phyloP scores from a whole-genome alignment of 2,797 vertebrate genomes.

The Peromyscus eremicus region DNA sequence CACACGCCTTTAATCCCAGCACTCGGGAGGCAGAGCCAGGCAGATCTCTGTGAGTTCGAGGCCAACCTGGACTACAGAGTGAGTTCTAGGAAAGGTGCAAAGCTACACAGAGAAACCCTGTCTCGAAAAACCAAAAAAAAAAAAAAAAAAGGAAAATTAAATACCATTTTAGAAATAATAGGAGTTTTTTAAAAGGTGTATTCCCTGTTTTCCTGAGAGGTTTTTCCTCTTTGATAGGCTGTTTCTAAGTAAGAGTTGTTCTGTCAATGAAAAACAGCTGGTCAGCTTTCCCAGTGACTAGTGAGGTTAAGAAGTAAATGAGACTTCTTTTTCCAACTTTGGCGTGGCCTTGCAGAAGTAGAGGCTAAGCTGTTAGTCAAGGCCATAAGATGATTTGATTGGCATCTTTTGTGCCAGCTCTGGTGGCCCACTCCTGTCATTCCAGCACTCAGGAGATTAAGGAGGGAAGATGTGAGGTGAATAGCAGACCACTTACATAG shows the following conservation, averaged over 20 bases:
- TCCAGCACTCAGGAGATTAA: neutral
- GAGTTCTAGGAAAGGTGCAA: too few species aligned
- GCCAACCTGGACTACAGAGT: too few species aligned
- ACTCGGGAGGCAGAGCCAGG: too few species aligned
- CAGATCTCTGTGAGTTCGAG: too few species aligned
- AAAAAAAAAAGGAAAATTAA: slow-evolving; percentile 27
- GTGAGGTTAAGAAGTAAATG: slow-evolving; percentile 45
- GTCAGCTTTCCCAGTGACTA: slow-evolving; percentile 46
- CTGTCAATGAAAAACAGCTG: slow-evolving; percentile 37
- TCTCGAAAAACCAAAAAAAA: too few species aligned
- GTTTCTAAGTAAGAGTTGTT: slow-evolving; percentile 67
- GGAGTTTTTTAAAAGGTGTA: slow-evolving; percentile 50
- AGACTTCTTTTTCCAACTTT: neutral
- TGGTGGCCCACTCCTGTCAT: neutral
- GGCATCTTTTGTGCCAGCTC: neutral
- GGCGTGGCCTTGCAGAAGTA: slow-evolving; percentile 18
- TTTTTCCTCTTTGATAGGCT: slow-evolving; percentile 55
- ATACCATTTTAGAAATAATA: slow-evolving; percentile 53
- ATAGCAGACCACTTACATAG: neutral
- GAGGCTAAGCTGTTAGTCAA: slow-evolving; percentile 39
- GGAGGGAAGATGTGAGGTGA: neutral
- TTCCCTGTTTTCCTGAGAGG: slow-evolving; percentile 25
- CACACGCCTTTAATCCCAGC: too few species aligned
- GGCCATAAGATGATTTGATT: neutral
- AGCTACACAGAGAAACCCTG: too few species aligned